Conservation (phyloP, 2,797 vertebrate species). For the Carapus acus region DNA sequence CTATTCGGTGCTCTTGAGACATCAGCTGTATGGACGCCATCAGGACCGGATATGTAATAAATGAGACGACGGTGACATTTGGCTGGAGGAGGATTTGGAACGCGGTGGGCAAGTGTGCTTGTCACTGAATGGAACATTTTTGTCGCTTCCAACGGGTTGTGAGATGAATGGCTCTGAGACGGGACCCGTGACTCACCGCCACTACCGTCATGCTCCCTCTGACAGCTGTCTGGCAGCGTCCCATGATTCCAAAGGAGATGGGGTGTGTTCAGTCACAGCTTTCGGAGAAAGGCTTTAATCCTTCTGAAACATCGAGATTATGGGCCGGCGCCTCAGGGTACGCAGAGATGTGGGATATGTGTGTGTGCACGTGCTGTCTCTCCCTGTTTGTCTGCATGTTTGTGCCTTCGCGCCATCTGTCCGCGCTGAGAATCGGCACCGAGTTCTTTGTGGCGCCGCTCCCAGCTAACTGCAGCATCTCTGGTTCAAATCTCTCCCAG, state of each 20-base stretch:
- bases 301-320: slow-evolving; percentile 52
- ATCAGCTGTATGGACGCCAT: slow-evolving; percentile 5
- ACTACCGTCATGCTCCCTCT: slow-evolving; percentile 29
- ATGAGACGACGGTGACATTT: slow-evolving; percentile 29
- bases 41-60: slow-evolving; percentile 27
- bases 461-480: slow-evolving; percentile 52
- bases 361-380: slow-evolving; percentile 29
- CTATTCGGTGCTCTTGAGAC: not conserved
- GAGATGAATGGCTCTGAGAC: slow-evolving; percentile 22
- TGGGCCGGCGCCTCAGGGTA: slow-evolving; percentile 49
- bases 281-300: slow-evolving; percentile 55
- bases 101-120: slow-evolving; percentile 44
- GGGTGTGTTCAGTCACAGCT: slow-evolving; percentile 48
- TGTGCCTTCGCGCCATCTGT: slow-evolving; percentile 69
- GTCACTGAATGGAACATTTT: slow-evolving; percentile 45
- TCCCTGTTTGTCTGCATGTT: slow-evolving; percentile 41
- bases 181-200: slow-evolving; percentile 47
- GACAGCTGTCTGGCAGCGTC: slow-evolving; percentile 54
- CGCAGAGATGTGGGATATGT: slow-evolving; percentile 27
- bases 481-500: slow-evolving; percentile 38
- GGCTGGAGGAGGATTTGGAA: slow-evolving; percentile 40
- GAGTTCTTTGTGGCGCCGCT: slow-evolving; percentile 62
- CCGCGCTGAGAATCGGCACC: slow-evolving; percentile 62
- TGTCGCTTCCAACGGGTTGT: slow-evolving; percentile 19
- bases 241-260: slow-evolving; percentile 11